Percentiles rank a stretch among this genome's conserved stretches.
These are phyloP conservation scores for Tachypleus tridentatus DNA, from an alignment of 1,140 invertebrate genomes.

Conservation along the genomic window DNA sequence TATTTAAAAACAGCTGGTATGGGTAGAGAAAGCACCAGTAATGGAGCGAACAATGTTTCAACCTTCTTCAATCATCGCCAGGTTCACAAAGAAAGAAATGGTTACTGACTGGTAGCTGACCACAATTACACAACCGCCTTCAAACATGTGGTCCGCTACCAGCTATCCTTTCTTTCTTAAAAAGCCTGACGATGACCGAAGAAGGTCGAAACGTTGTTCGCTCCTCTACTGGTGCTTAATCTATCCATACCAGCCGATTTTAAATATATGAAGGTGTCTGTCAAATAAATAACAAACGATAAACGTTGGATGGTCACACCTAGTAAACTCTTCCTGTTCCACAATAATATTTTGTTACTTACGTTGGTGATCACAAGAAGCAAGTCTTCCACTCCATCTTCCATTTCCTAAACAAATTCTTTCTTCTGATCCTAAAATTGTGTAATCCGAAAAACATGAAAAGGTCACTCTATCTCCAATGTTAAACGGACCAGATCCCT, in stretches of 20 bases:
- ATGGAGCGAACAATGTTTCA: too few relatives aligned
- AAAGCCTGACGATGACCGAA: too few relatives aligned
- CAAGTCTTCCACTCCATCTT: conserved; percentile 11
- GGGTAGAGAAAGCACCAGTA: too few relatives aligned
- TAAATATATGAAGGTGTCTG: not conserved
- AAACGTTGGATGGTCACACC: not conserved
- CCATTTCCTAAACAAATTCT: conserved; percentile 13
- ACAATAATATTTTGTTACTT: not conserved
- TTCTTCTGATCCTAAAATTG: conserved; percentile 12
- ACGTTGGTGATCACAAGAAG: conserved; percentile 11
- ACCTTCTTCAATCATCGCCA: too few relatives aligned
- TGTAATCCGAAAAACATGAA: conserved; percentile 8
- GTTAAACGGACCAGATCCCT: conserved; percentile 2
- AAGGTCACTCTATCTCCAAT: conserved; percentile 12
- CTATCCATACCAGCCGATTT: not conserved
- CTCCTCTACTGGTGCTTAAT: too few relatives aligned
- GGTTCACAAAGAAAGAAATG: too few relatives aligned
- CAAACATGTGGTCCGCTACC: too few relatives aligned
- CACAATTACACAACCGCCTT: too few relatives aligned
- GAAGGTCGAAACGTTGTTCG: too few relatives aligned
- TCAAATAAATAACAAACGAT: not conserved
- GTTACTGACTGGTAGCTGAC: too few relatives aligned
- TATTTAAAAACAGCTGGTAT: too few relatives aligned
- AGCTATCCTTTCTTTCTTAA: too few relatives aligned
- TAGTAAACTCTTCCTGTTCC: not conserved